These are phyloP conservation scores for Chlorodrepanis virens DNA, from an alignment of 2,113 vertebrate species.

Conservation along the genomic window DNA sequence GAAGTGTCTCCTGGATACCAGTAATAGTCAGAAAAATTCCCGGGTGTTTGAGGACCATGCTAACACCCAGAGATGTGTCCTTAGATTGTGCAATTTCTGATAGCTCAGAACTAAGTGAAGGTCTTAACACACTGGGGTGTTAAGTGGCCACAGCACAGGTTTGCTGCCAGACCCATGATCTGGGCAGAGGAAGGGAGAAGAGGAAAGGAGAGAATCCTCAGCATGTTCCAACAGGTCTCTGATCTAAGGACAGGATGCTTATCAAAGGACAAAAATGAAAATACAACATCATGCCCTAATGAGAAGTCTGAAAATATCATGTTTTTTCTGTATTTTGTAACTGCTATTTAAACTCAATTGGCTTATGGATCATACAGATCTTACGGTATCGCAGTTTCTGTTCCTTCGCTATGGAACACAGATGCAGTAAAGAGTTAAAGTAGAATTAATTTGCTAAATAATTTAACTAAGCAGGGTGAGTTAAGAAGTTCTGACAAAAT, in stretches of 20 bases:
- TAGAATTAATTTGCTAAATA: conserved; percentile 27
- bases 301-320: background rate
- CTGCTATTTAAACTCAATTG: background rate
- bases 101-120: background rate
- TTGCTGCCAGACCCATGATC: background rate
- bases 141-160: background rate
- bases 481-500: background rate
- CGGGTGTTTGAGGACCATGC: background rate
- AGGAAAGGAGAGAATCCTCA: background rate
- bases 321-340: background rate
- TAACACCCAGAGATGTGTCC: background rate
- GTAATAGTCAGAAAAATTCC: background rate
- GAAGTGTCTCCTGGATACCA: background rate
- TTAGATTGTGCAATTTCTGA: background rate
- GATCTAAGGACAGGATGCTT: background rate
- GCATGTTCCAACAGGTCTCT: background rate
- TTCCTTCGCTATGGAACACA: background rate
- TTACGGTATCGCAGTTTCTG: background rate
- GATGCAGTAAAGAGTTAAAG: conserved; percentile 20
- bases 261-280: background rate
- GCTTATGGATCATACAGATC: background rate
- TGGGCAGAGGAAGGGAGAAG: background rate
- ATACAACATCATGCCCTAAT: background rate
- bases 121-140: background rate
- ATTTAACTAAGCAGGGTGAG: conserved; percentile 6